phyloP scores from a whole-genome alignment of 2,113 vertebrate genomes.

The Melanocharis versteri region DNA sequence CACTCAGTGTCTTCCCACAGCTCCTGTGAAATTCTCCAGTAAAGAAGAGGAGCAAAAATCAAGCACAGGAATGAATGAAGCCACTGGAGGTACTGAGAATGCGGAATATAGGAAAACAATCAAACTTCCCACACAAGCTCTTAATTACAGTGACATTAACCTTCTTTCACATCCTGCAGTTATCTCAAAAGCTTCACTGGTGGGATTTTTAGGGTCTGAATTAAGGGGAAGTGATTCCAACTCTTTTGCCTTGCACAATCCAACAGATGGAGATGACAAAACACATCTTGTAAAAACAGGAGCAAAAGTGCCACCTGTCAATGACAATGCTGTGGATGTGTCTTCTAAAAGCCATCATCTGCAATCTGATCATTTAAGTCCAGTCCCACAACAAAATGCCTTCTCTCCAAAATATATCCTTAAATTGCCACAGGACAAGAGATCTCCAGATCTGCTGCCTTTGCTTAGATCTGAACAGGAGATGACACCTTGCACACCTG shows the following conservation, averaged over 20 bases:
- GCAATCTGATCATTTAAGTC: background rate
- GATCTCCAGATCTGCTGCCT: background rate
- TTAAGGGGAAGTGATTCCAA: background rate
- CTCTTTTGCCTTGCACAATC: background rate
- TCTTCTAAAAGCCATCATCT: background rate
- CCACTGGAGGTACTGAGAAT: background rate
- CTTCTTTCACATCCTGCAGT: background rate
- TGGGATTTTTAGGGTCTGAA: background rate
- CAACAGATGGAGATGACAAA: background rate
- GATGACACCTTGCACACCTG: background rate
- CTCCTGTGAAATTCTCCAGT: background rate
- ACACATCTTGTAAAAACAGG: background rate
- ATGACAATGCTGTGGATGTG: background rate
- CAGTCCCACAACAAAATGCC: background rate
- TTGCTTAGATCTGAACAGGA: background rate
- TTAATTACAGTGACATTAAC: background rate
- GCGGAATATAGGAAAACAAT: background rate
- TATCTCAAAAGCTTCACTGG: background rate
- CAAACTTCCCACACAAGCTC: background rate
- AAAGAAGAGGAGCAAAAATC: background rate
- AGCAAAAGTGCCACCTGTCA: background rate
- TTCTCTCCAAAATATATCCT: conserved; percentile 78
- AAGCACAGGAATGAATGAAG: background rate
- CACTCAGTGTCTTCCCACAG: background rate
- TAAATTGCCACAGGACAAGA: conserved; percentile 55